Percentiles rank a stretch among this genome's conserved stretches.
Evolutionary conservation across 1,140 invertebrate genomes (phyloP).

Genomic region (Zaprionus ornatus): DNA sequence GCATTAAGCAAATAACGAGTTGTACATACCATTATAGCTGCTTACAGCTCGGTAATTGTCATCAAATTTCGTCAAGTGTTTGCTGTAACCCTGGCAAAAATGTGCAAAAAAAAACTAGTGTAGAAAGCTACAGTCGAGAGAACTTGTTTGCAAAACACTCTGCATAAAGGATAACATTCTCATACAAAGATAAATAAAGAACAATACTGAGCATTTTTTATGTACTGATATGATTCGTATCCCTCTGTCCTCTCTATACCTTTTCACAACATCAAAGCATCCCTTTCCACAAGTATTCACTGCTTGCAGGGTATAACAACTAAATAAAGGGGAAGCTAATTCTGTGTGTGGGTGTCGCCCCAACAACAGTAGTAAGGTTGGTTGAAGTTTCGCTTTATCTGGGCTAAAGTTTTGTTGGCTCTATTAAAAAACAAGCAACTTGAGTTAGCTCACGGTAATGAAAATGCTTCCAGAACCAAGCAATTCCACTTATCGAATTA

Average conservation of each 20-base stretch:
- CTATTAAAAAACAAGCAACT: constrained; percentile 42
- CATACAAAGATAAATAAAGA: too few species aligned
- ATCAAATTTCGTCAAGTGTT: constrained; percentile 60
- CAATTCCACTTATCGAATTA: neutral
- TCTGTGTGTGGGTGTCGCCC: neutral
- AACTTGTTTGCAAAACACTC: neutral
- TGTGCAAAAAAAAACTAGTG: neutral
- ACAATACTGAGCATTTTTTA: too few species aligned
- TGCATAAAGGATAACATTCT: neutral
- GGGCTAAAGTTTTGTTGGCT: constrained; percentile 50
- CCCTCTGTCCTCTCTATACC: too few species aligned
- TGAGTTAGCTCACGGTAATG: neutral
- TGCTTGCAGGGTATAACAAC: neutral
- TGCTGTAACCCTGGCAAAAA: constrained; percentile 13
- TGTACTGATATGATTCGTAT: too few species aligned
- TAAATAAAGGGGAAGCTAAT: neutral
- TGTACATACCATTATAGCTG: constrained; percentile 23
- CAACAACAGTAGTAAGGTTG: constrained; percentile 8
- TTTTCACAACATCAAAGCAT: too few species aligned
- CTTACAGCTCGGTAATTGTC: constrained; percentile 44
- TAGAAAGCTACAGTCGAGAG: neutral
- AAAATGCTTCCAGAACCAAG: neutral
- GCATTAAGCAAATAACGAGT: constrained; percentile 66
- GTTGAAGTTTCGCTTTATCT: constrained; percentile 55
- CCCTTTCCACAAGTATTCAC: too few species aligned